phyloP scores from a whole-genome alignment of 2,113 vertebrate genomes.

The Scomber colias region DNA sequence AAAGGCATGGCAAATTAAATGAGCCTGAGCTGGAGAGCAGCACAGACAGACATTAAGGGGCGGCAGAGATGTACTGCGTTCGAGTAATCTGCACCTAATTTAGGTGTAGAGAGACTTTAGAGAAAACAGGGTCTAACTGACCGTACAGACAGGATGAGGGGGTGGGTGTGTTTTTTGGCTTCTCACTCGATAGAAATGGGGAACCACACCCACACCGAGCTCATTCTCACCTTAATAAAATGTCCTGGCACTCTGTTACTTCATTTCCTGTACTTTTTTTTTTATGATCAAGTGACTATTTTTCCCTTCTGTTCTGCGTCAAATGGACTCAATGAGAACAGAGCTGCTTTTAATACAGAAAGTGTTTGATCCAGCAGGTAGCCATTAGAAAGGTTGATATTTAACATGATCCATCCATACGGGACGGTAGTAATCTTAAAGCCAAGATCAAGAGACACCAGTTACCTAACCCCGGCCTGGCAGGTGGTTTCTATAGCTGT shows the following conservation, averaged over 20 bases:
- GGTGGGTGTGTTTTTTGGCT: slow-evolving; percentile 51
- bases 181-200: slow-evolving; percentile 28
- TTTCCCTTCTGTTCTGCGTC: slow-evolving; percentile 34
- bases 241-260: slow-evolving; percentile 31
- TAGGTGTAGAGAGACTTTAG: slow-evolving; percentile 32
- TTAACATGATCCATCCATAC: slow-evolving; percentile 18
- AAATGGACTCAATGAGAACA: not conserved
- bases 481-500: slow-evolving; percentile 32
- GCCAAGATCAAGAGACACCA: slow-evolving; percentile 20
- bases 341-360: slow-evolving; percentile 16
- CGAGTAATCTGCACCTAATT: slow-evolving; percentile 46
- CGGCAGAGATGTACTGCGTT: slow-evolving; percentile 43
- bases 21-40: slow-evolving; percentile 44
- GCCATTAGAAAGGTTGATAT: slow-evolving; percentile 22
- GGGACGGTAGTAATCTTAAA: not conserved
- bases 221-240: slow-evolving; percentile 53
- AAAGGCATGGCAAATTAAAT: slow-evolving; percentile 66
- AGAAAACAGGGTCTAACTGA: slow-evolving; percentile 43
- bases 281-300: slow-evolving; percentile 19
- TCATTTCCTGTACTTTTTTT: slow-evolving; percentile 45
- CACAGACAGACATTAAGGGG: slow-evolving; percentile 39
- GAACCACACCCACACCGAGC: slow-evolving; percentile 34
- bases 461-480: not conserved
- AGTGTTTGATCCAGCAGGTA: slow-evolving; percentile 41
- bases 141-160: slow-evolving; percentile 23